Evolutionary conservation across 2,113 vertebrate species (phyloP), one percentile per base, ranked within the genome.

Genomic region (Eudyptes chrysolophus): DNA sequence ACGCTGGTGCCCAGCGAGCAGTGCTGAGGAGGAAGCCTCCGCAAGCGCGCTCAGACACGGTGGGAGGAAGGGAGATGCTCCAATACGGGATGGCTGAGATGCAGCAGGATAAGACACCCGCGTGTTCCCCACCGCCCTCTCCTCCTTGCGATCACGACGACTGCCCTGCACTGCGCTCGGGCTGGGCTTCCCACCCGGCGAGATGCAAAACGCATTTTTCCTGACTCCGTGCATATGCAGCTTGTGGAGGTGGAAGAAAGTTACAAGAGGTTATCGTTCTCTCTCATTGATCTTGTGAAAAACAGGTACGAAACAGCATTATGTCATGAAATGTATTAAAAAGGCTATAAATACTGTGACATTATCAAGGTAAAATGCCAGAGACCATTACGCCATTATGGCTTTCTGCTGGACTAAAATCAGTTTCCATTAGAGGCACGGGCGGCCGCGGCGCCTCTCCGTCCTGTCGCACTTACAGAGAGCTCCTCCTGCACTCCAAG

Each of bases 401-500:
- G 51, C 64, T 86, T 77, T 84, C 68, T 80, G 74, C 82, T 38
- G 77, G 44, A 18, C 62, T 40, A 3, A 72, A 76, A 88, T 34
- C 25, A 2, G 77, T 60, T 82, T 52, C 84, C 44, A 34, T 58
- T 13, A 30, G 84, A 66, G 57, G 44, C 1, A 0, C 11, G 16
- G 70, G n/a, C 3, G 3, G 44, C 20, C 0, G 1, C 0, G 0
- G 30, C 18, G 25, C 42, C 54, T 40, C 68, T 46, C 51, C 14
- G 3, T 30, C 68, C 71, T 5, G 1, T 22, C 0, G 0, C 0
- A 0, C 62, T 38, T 6, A 6, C 0, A 0, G 46, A 75, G 36
- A 68, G 38, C 62, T 68, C 30, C 20, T 66, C 66, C 60, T 18
- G 22, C 5, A 0, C 38, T 22, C 48, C 1, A 2, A 61, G 25